Evolutionary conservation across 1,140 invertebrate genomes (phyloP).

Genomic region (Anoplophora glabripennis): DNA sequence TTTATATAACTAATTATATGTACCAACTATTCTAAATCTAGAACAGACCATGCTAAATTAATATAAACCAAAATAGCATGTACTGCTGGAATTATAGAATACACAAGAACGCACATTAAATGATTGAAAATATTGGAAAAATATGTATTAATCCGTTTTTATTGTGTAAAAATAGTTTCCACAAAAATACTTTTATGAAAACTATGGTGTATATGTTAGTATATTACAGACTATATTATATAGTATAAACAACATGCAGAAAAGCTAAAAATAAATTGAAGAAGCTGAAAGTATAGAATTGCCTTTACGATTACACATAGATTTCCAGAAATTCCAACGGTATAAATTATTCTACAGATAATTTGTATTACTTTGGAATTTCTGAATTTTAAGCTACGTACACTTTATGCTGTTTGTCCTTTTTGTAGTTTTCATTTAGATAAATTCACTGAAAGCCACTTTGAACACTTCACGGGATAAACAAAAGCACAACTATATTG

Average conservation of each 20-base stretch:
- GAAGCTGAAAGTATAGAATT: slow-evolving; percentile 1
- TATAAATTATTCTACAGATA: neutral
- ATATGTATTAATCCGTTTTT: slow-evolving; percentile 31
- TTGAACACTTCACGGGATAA: slow-evolving; percentile 42
- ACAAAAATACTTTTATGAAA: neutral
- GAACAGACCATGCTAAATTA: slow-evolving; percentile 30
- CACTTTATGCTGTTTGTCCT: slow-evolving; percentile 19
- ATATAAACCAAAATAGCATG: slow-evolving; percentile 20
- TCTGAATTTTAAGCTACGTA: slow-evolving; percentile 19
- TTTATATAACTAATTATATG: slow-evolving; percentile 1
- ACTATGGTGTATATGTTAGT: slow-evolving; percentile 8
- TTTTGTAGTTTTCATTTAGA: slow-evolving; percentile 10
- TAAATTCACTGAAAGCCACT: slow-evolving; percentile 25
- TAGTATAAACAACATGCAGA: slow-evolving; percentile 11
- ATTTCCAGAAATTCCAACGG: neutral
- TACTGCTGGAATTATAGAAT: neutral
- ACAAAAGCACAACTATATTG: slow-evolving; percentile 33
- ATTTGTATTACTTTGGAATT: neutral
- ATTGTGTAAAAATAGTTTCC: slow-evolving; percentile 13
- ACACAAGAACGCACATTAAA: neutral
- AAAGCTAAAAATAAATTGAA: slow-evolving; percentile 17
- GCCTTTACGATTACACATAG: too few species aligned
- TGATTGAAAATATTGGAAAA: neutral
- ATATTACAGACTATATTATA: neutral
- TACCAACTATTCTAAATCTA: slow-evolving; percentile 18